Conservation (phyloP, 2,113 vertebrate genomes). For the Camelus bactrianus region DNA sequence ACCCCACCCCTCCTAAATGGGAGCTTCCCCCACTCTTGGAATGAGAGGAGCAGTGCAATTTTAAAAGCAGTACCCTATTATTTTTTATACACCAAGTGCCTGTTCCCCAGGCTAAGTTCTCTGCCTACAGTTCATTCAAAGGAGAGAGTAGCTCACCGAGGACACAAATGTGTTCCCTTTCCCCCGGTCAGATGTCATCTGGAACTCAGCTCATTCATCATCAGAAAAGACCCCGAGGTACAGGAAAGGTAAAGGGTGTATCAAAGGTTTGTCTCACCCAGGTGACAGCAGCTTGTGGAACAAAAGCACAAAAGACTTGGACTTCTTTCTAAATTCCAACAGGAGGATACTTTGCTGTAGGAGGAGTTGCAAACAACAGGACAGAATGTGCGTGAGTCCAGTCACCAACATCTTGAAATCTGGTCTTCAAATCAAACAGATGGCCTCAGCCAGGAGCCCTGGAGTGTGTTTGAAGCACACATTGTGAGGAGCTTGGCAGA, state of each 20-base stretch:
- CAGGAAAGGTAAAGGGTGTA: not conserved
- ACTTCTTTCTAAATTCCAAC: conserved; percentile 45
- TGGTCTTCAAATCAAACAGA: conserved; percentile 56
- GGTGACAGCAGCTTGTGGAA: not conserved
- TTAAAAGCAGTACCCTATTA: too few relatives aligned
- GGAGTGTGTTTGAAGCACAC: not conserved
- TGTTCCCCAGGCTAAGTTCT: not conserved
- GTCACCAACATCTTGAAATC: conserved; percentile 50
- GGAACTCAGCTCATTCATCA: not conserved
- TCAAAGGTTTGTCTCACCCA: not conserved
- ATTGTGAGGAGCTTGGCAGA: not conserved
- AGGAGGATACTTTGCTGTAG: conserved; percentile 40
- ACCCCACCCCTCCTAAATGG: too few relatives aligned
- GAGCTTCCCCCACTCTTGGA: too few relatives aligned
- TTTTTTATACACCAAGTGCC: not conserved
- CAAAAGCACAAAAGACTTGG: conserved; percentile 36
- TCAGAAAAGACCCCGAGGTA: not conserved
- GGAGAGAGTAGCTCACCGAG: not conserved
- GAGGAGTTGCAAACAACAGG: conserved; percentile 44
- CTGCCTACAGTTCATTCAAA: not conserved
- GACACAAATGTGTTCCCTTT: not conserved
- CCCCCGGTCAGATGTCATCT: not conserved
- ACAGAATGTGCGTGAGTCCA: conserved; percentile 59
- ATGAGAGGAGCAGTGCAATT: too few relatives aligned
- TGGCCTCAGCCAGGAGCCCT: conserved; percentile 40